Percentiles rank a stretch among this genome's conserved stretches.
phyloP scores from a whole-genome alignment of 2,113 vertebrate species.

The Pholis gunnellus region DNA sequence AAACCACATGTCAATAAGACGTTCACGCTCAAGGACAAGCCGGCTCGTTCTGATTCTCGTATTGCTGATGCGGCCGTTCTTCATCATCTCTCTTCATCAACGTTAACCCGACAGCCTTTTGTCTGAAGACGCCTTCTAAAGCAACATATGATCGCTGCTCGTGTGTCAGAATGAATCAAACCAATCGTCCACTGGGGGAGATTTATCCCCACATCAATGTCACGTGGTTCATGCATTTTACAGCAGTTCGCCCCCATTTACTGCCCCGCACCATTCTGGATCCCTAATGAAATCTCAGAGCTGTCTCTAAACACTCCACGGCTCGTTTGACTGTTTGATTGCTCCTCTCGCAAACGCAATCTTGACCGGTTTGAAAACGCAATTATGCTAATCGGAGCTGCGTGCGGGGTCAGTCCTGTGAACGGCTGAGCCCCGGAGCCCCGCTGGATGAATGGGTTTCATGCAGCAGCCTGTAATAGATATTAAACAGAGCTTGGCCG shows the following conservation, averaged over 20 bases:
- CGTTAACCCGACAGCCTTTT: background rate
- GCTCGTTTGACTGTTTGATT: conserved; percentile 49
- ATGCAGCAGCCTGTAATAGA: conserved; percentile 25
- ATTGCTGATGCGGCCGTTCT: background rate
- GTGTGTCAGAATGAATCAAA: background rate
- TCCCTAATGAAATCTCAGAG: conserved; percentile 34
- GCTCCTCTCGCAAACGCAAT: conserved; percentile 31
- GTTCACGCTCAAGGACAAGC: conserved; percentile 1
- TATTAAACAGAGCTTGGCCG: conserved; percentile 24
- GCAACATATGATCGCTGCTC: background rate
- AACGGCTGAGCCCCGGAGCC: background rate
- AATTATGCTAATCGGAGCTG: conserved; percentile 50
- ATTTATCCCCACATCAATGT: conserved; percentile 12
- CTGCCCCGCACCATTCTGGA: background rate
- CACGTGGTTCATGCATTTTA: conserved; percentile 35
- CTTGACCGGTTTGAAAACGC: conserved; percentile 54
- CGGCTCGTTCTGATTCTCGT: background rate
- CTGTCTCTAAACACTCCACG: conserved; percentile 11
- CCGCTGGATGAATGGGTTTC: background rate
- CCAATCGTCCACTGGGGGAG: conserved; percentile 5
- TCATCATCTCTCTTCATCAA: background rate
- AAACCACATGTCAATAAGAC: background rate
- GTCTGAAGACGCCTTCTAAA: background rate
- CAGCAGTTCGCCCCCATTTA: conserved; percentile 1
- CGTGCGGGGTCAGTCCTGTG: conserved; percentile 23